Base-by-base conservation (phyloP, 2,888 invertebrate species). In the Apodemia duryi region DNA sequence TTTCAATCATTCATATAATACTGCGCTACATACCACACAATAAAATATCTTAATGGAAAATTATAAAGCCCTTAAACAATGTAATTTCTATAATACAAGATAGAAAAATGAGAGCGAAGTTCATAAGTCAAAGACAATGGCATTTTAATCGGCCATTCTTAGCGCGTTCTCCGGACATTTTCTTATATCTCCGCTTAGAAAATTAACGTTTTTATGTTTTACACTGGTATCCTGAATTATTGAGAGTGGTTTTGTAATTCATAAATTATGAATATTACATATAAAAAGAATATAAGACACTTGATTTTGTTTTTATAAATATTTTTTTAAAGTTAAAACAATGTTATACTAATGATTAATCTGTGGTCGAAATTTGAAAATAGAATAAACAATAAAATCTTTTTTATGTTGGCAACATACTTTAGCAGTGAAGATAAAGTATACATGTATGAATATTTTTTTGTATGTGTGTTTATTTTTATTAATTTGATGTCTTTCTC, bases 81-180 rank as follows among this genome's bases (percentile, higher is more conserved):
- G 52, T 38, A 57, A 43, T 62, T 54, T 43, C 49, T 60, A 35
- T 32, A 60, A n/a, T 35, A 35, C 32, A 32, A 57, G 11, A 29
- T 57, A 57, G 32, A 32, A 54, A 32, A 54, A 57, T 57, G 32
- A 57, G 57, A 57, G 13, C 57, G 32, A 57, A 32, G 57, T 57
- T 57, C 57, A 57, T 57, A 57, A 57, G 57, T 57, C 57, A 57
- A 57, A 57, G 57, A 60, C 57, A 32, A 60, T 60, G 57, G 57
- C 57, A 60, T 60, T 60, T 60, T 60, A 60, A 60, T 60, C 57
- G 57, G 35, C 57, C 57, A 60, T 60, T 60, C 57, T 35, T 35
- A 29, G 35, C 57, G 57, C 35, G 57, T 60, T 35, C 32, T 35
- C 57, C 57, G 13, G 11, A 60, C 57, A 60, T 60, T 60, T 60